phyloP scores from a whole-genome alignment of 2,888 invertebrate species.

The Argyra leucocephala region DNA sequence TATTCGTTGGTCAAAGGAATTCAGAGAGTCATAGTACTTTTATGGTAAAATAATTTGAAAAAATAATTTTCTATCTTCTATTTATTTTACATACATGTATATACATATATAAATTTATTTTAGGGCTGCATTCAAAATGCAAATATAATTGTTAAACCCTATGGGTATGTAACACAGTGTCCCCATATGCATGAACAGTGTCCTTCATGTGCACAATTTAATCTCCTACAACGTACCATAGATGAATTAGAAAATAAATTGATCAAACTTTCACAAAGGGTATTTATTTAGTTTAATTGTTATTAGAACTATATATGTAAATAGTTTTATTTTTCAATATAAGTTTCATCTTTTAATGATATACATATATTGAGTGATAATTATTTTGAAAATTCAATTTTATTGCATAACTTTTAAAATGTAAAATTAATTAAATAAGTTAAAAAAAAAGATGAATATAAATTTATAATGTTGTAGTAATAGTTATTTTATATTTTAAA shows the following conservation, averaged over 20 bases:
- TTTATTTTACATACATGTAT: background rate
- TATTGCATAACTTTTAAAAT: no score
- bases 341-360: background rate
- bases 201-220: constrained; percentile 84
- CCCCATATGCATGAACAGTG: constrained; percentile 77
- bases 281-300: constrained; percentile 43
- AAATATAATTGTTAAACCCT: constrained; percentile 71
- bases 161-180: constrained; percentile 79
- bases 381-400: no score
- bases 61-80: background rate
- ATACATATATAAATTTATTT: constrained; percentile 9
- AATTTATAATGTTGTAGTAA: no score
- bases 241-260: constrained; percentile 70
- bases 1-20: constrained; percentile 84
- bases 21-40: constrained; percentile 68
- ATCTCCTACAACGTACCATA: constrained; percentile 71
- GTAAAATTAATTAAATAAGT: no score
- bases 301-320: background rate
- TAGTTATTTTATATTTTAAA: no score
- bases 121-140: constrained; percentile 84
- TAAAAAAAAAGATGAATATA: no score
- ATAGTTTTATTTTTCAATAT: background rate
- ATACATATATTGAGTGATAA: no score
- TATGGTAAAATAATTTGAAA: constrained; percentile 54
- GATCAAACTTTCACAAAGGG: constrained; percentile 74